Base-by-base conservation (phyloP, 92 coral and sea anemone species). In the Galaxea fascicularis region DNA sequence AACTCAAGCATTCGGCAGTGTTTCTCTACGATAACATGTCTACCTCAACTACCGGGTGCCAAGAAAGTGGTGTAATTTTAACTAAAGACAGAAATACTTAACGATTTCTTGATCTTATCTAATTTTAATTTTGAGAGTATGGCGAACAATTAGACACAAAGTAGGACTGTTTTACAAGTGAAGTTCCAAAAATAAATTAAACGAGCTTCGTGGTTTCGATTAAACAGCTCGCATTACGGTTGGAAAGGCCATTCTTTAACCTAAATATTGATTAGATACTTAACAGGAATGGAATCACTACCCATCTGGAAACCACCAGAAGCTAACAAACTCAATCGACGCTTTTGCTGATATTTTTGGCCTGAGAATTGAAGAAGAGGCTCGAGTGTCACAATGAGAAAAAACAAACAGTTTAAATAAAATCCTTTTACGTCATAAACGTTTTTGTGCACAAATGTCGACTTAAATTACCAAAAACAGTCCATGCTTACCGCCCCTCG, bases 231-330 rank as follows among this genome's bases (percentile, higher is more conserved):
- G 14, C 31, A 58, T 76, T 58, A 30, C 81, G 22, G 9, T 18
- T 20, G 30, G 41, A 76, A 76, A 47, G 35, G 53, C 39, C 81
- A 76, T 39, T 75, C 41, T 6, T 56, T 76, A 76, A 56, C 81
- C 57, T 76, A 76, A 76, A 76, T 76, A 21, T 57, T 76, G 81
- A 76, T 76, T 76, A 76, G 69, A 76, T 76, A 76, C 57, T 54
- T 59, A 76, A 21, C 24, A 76, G 31, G 46, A 71, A 20, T 53
- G 64, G 53, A 28, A 54, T 76, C 67, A 20, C 54, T 30, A 24
- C 22, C 17, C 30, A 30, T 76, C 69, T 31, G 31, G 68, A 39
- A 53, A 45, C 28, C 13, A 20, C 68, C n/a, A 41, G 67, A 76
- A 16, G 18, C 11, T 17, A 56, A 31, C 24, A 57, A 57, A 14